Conservation (phyloP, 2,797 vertebrate genomes). For the Neostethus bicornis region DNA sequence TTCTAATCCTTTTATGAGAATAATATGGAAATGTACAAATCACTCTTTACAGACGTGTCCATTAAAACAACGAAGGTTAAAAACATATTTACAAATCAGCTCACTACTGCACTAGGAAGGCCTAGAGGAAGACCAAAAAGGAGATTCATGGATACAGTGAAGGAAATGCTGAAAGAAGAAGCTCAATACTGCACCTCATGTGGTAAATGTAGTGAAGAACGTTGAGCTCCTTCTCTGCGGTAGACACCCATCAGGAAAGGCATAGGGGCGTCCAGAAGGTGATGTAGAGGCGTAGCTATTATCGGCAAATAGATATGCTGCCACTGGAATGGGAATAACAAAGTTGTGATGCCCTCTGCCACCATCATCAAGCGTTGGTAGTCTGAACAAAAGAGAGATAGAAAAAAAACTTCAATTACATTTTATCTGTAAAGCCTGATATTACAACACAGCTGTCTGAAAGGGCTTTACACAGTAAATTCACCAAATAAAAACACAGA, state of each 20-base stretch:
- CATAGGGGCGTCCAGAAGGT: constrained; percentile 96
- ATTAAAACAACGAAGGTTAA: not conserved
- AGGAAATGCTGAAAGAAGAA: no score
- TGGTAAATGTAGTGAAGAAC: constrained; percentile 93
- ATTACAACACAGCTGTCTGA: no score
- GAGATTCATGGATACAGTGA: no score
- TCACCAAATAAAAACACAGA: no score
- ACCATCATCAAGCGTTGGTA: constrained; percentile 97
- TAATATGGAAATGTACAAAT: constrained; percentile 10
- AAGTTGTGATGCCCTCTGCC: constrained; percentile 89
- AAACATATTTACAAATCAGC: not conserved
- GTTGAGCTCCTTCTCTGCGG: constrained; percentile 90
- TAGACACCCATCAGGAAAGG: constrained; percentile 97
- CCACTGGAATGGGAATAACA: constrained; percentile 98
- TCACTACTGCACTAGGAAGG: no score
- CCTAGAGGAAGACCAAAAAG: no score
- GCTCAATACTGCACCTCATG: constrained; percentile 87
- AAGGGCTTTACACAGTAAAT: no score
- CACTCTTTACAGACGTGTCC: not conserved
- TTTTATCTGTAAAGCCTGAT: no score
- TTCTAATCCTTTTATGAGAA: constrained; percentile 7
- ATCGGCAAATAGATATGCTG: constrained; percentile 98
- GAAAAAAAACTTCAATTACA: no score
- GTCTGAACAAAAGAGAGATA: constrained; percentile 76
- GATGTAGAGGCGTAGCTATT: constrained; percentile 90